phyloP scores from a whole-genome alignment of 2,797 vertebrate species.

The Rhinoraja longicauda region DNA sequence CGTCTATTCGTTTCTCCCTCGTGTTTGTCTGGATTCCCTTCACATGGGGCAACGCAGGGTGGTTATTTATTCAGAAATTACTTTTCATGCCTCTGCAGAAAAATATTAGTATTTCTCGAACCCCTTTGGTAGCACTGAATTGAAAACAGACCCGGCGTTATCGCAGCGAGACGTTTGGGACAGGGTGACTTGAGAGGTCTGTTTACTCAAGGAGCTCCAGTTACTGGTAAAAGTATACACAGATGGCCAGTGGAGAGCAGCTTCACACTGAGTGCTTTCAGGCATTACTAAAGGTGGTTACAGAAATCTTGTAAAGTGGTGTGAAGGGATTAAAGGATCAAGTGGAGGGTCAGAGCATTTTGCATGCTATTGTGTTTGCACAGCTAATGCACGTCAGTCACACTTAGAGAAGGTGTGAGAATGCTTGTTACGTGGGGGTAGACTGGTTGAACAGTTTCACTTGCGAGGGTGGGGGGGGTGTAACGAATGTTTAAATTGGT shows the following conservation, averaged over 20 bases:
- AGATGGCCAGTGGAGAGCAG: conserved; percentile 10
- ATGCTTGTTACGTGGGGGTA: neutral
- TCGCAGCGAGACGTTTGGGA: neutral
- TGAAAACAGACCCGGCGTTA: neutral
- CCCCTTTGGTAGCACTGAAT: neutral
- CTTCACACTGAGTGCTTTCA: conserved; percentile 7
- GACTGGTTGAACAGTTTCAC: neutral
- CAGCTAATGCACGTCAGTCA: conserved; percentile 8
- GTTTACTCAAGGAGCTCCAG: neutral
- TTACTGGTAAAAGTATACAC: conserved; percentile 17
- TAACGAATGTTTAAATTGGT: neutral
- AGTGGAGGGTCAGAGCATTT: conserved; percentile 32
- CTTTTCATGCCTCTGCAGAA: neutral
- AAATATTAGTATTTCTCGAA: neutral
- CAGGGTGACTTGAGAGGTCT: neutral
- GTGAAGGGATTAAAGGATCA: conserved; percentile 34
- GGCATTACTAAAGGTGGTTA: neutral
- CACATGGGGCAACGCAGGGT: neutral
- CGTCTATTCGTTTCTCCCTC: neutral
- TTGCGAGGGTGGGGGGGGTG: neutral
- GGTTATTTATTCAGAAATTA: neutral
- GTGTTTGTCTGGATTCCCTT: neutral
- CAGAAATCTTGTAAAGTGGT: conserved; percentile 30
- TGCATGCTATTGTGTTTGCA: conserved; percentile 17
- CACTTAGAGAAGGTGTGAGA: neutral